These are phyloP conservation scores for Dreissena rostriformis DNA, from an alignment of 1,140 invertebrate species.

Conservation along the genomic window DNA sequence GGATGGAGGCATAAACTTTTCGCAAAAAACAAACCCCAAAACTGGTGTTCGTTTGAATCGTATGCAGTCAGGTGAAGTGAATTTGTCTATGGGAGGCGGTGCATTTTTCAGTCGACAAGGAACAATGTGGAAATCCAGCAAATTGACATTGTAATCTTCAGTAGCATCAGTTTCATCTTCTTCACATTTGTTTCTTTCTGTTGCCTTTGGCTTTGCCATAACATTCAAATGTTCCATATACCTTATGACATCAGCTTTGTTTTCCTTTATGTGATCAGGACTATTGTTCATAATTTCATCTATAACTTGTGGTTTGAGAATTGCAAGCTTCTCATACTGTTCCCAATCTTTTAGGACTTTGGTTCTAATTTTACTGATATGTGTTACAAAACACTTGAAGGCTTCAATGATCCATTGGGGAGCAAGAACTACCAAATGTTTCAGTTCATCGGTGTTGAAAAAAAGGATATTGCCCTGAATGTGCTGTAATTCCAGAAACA, in stretches of 20 bases:
- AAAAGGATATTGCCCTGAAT: conserved; percentile 25
- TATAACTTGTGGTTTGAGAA: conserved; percentile 11
- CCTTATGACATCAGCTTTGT: conserved; percentile 22
- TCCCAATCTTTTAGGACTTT: background rate
- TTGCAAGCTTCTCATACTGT: conserved; percentile 14
- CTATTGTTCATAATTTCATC: conserved; percentile 40
- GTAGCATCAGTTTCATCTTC: background rate
- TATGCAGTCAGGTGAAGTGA: background rate
- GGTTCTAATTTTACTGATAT: conserved; percentile 12
- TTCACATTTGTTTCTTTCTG: background rate
- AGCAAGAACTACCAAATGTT: conserved; percentile 18
- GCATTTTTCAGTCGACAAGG: background rate
- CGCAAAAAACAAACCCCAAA: background rate
- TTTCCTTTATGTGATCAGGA: background rate
- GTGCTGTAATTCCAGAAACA: conserved; percentile 20
- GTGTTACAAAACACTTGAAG: conserved; percentile 36
- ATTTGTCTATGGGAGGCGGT: background rate
- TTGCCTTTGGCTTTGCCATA: conserved; percentile 8
- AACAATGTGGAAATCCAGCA: conserved; percentile 23
- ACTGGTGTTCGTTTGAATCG: conserved; percentile 19
- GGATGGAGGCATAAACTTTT: conserved; percentile 43
- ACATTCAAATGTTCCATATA: conserved; percentile 50
- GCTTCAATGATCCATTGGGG: conserved; percentile 44
- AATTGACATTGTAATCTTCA: background rate
- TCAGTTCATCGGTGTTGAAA: conserved; percentile 5